phyloP scores from a whole-genome alignment of 2,797 vertebrate genomes.

The Protosalanx chinensis region DNA sequence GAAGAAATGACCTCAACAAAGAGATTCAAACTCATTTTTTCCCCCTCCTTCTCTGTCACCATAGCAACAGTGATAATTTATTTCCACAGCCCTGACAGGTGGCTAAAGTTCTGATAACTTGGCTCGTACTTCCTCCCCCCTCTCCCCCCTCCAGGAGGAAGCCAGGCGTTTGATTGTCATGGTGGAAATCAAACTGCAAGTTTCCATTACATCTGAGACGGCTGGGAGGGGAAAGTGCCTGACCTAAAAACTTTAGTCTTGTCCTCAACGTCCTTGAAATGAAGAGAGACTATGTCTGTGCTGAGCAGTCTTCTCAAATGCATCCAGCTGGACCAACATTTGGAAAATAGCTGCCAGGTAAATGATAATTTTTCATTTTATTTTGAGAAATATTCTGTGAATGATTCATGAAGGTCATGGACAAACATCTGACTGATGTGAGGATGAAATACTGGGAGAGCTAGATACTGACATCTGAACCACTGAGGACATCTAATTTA shows the following conservation, averaged over 20 bases:
- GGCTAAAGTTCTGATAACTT: conserved; percentile 52
- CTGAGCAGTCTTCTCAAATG: background rate
- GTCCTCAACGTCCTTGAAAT: conserved; percentile 14
- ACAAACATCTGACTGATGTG: background rate
- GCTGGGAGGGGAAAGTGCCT: conserved; percentile 32
- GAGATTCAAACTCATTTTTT: conserved; percentile 37
- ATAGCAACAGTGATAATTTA: conserved; percentile 41
- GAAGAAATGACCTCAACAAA: conserved; percentile 43
- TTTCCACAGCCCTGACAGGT: conserved; percentile 40
- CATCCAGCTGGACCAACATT: background rate
- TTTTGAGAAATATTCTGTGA: background rate
- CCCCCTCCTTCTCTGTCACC: conserved; percentile 17
- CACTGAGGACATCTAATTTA: conserved; percentile 22
- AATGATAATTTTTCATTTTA: background rate
- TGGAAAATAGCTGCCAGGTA: background rate
- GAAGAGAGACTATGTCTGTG: background rate
- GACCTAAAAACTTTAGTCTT: conserved; percentile 30
- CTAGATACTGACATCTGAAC: conserved; percentile 12
- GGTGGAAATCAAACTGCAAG: conserved; percentile 39
- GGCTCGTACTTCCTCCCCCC: conserved; percentile 21
- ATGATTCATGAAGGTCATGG: background rate
- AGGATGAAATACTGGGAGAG: background rate
- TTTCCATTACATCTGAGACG: conserved; percentile 44
- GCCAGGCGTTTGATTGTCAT: conserved; percentile 42
- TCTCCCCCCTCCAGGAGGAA: conserved; percentile 25